Evolutionary conservation across 2,797 vertebrate genomes (phyloP).

Genomic region (Darevskia mixta): DNA sequence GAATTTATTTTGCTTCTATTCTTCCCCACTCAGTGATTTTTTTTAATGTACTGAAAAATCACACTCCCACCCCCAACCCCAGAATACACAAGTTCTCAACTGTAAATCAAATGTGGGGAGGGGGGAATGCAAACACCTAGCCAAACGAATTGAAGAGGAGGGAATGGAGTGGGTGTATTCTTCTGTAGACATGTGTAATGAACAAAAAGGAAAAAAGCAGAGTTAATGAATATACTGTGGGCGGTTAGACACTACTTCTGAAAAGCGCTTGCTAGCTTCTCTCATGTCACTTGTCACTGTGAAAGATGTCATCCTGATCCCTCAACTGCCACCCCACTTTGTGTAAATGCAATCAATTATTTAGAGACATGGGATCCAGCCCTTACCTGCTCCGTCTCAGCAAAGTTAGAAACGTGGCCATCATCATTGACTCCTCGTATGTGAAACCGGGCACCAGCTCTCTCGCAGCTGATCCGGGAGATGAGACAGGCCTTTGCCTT

Average conservation of each 20-base stretch:
- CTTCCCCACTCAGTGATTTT: neutral
- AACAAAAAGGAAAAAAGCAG: neutral
- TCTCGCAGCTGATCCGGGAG: constrained; percentile 82
- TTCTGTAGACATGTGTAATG: neutral
- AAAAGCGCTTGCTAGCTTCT: neutral
- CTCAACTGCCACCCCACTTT: neutral
- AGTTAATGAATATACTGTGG: neutral
- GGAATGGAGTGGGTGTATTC: neutral
- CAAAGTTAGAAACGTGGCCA: constrained; percentile 83
- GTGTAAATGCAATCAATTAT: constrained; percentile 11
- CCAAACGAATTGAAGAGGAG: neutral
- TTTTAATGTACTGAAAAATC: neutral
- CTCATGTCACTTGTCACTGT: neutral
- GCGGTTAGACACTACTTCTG: constrained; percentile 8
- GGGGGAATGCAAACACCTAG: neutral
- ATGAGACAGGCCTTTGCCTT: constrained; percentile 85
- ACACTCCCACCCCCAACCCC: neutral
- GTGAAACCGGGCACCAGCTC: constrained; percentile 77
- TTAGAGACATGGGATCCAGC: constrained; percentile 39
- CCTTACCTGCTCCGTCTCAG: constrained; percentile 85
- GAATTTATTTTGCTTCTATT: neutral
- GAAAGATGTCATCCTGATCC: constrained; percentile 21
- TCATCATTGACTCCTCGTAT: constrained; percentile 80
- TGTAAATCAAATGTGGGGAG: neutral
- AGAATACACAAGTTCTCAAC: neutral